Conservation (phyloP, 1,140 invertebrate genomes). For the Solen grandis region DNA sequence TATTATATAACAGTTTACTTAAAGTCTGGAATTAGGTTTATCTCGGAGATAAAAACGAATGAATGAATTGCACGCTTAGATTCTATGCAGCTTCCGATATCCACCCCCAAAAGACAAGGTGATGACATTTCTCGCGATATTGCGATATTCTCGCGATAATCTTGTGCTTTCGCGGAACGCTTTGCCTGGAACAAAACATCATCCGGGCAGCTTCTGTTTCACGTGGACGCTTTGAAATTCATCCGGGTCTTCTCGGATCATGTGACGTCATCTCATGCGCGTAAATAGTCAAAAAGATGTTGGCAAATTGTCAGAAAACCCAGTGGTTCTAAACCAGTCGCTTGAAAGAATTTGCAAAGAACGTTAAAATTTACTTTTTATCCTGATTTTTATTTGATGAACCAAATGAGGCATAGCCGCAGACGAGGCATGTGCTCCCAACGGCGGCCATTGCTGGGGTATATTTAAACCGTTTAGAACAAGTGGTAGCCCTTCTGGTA, state of each 20-base stretch:
- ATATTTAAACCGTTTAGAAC: background rate
- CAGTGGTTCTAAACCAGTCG: background rate
- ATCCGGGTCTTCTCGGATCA: slow-evolving; percentile 39
- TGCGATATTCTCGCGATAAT: background rate
- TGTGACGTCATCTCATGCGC: slow-evolving; percentile 44
- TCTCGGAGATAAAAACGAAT: background rate
- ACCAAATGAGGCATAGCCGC: slow-evolving; percentile 40
- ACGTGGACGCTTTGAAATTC: slow-evolving; percentile 54
- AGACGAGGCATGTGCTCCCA: background rate
- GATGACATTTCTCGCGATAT: background rate
- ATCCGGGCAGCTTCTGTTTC: slow-evolving; percentile 31
- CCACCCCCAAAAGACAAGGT: background rate
- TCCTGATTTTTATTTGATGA: slow-evolving; percentile 50
- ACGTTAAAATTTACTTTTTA: slow-evolving; percentile 50
- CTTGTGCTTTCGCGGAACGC: background rate
- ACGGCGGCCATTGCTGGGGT: background rate
- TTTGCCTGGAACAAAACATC: background rate
- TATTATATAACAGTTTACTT: no score
- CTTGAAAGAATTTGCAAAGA: slow-evolving; percentile 33
- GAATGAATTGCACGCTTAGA: background rate
- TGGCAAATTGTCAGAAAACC: slow-evolving; percentile 49
- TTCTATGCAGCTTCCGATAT: background rate
- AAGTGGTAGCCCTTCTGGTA: no score
- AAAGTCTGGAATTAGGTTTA: no score
- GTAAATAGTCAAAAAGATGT: slow-evolving; percentile 50